Base-by-base conservation (phyloP, 2,888 invertebrate species). In the Syritta pipiens region DNA sequence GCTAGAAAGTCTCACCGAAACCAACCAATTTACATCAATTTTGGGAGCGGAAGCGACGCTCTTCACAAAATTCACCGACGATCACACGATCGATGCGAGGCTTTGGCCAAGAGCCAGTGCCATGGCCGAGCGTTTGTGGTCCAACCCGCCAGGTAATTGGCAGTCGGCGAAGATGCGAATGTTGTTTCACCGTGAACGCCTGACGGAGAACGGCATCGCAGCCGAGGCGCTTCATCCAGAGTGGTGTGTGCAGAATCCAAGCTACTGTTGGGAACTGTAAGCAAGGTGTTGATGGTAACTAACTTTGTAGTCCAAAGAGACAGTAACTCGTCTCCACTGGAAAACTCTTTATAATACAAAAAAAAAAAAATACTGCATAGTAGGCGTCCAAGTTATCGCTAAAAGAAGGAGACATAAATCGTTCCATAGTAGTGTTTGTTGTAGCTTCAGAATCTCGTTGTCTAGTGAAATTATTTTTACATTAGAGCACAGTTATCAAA, bases 231-330 rank as follows among this genome's bases (percentile, higher is more conserved):
- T 96, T 55, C 92, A 96, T 86, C 96, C 96, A 0, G 92, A 94
- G 85, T 96, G 96, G 96, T 96, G 96, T 85, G 89, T 92, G 81
- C 95, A 95, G 85, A 93, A 96, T 86, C 93, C 95, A 86, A 94
- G n/a, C n/a, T n/a, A n/a, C n/a, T n/a, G n/a, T n/a, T n/a, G n/a
- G n/a, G n/a, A n/a, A n/a, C n/a, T n/a, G n/a, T n/a, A n/a, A n/a
- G n/a, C n/a, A n/a, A n/a, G n/a, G n/a, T n/a, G n/a, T n/a, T n/a
- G n/a, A n/a, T n/a, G n/a, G n/a, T n/a, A n/a, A n/a, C n/a, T n/a
- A n/a, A n/a, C n/a, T n/a, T n/a, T n/a, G n/a, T n/a, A n/a, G n/a
- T n/a, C n/a, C n/a, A n/a, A n/a, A n/a, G n/a, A n/a, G n/a, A n/a
- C n/a, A n/a, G n/a, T n/a, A n/a, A n/a, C n/a, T n/a, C n/a, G n/a